phyloP scores from a whole-genome alignment of 2,888 invertebrate species.

The Coremacera marginata region DNA sequence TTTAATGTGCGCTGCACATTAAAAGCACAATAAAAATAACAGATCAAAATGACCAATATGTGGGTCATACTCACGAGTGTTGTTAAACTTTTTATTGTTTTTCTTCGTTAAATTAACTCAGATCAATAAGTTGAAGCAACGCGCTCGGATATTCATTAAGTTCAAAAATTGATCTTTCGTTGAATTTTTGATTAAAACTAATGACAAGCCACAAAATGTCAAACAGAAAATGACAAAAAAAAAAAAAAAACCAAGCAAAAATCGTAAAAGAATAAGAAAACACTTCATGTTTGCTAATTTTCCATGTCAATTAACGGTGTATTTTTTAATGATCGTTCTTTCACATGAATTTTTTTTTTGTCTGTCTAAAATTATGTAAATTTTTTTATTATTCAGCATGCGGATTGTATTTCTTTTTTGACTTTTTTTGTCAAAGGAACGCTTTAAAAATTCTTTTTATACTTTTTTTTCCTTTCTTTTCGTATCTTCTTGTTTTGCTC shows the following conservation, averaged over 20 bases:
- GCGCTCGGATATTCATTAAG: not conserved
- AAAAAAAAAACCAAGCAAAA: not conserved
- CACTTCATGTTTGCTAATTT: not conserved
- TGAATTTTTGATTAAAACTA: not conserved
- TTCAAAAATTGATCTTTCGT: slow-evolving; percentile 20
- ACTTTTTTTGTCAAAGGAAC: not conserved
- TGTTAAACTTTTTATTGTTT: slow-evolving; percentile 23
- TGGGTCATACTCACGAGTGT: slow-evolving; percentile 31
- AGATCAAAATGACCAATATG: not conserved
- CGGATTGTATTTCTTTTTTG: not conserved
- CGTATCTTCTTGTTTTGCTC: no score
- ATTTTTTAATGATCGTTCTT: not conserved
- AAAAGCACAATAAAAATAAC: not conserved
- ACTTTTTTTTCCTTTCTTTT: not conserved
- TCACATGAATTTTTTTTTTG: not conserved
- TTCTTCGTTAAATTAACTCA: not conserved
- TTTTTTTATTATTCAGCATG: slow-evolving; percentile 12
- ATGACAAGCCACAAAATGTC: not conserved
- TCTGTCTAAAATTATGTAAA: slow-evolving; percentile 19
- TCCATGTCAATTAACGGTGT: slow-evolving; percentile 33
- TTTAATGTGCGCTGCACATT: not conserved
- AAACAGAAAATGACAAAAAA: no score
- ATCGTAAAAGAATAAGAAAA: not conserved
- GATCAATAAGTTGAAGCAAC: not conserved
- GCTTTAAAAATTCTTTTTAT: not conserved